A percentile compares a stretch with the other conserved stretches of the same genome.
Evolutionary conservation across 2,888 invertebrate genomes (phyloP).

Genomic region (Andrena fulva): DNA sequence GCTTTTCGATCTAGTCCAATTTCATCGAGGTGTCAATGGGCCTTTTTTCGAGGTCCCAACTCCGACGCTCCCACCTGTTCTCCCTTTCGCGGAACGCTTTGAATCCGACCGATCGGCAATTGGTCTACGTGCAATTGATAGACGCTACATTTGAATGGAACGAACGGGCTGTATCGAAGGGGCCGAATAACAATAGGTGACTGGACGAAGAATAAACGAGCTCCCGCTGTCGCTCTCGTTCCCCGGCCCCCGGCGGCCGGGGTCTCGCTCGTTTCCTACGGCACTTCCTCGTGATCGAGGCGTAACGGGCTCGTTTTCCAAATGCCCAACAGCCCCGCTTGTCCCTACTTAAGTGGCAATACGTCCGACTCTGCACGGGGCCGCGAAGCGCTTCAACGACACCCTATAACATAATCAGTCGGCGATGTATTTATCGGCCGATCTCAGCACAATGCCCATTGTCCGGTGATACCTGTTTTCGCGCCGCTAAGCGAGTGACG

Average conservation of each 20-base stretch:
- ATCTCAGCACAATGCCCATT: constrained; percentile 77
- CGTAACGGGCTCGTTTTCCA: constrained; percentile 55
- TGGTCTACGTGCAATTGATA: constrained; percentile 73
- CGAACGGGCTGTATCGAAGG: constrained; percentile 58
- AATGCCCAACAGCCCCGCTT: constrained; percentile 55
- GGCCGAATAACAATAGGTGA: constrained; percentile 72
- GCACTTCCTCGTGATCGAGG: constrained; percentile 22
- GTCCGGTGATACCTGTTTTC: constrained; percentile 70
- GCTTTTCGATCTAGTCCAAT: constrained; percentile 50
- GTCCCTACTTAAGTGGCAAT: constrained; percentile 75
- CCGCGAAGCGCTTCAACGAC: constrained; percentile 56
- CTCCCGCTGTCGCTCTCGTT: constrained; percentile 50
- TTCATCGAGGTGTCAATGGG: constrained; percentile 59
- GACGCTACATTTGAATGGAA: constrained; percentile 69
- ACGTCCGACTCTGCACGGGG: constrained; percentile 65
- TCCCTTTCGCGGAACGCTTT: constrained; percentile 44
- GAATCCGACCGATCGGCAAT: constrained; percentile 65
- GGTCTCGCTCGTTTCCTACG: constrained; percentile 30
- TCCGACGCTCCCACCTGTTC: constrained; percentile 13
- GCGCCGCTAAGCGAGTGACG: constrained; percentile 50
- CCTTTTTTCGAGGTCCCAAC: constrained; percentile 51
- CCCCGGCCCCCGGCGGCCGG: background rate
- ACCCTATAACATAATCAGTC: constrained; percentile 79
- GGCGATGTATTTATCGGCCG: constrained; percentile 75
- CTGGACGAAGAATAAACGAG: constrained; percentile 72